Conservation (phyloP, 2,113 vertebrate genomes). For the Pleuronectes platessa region DNA sequence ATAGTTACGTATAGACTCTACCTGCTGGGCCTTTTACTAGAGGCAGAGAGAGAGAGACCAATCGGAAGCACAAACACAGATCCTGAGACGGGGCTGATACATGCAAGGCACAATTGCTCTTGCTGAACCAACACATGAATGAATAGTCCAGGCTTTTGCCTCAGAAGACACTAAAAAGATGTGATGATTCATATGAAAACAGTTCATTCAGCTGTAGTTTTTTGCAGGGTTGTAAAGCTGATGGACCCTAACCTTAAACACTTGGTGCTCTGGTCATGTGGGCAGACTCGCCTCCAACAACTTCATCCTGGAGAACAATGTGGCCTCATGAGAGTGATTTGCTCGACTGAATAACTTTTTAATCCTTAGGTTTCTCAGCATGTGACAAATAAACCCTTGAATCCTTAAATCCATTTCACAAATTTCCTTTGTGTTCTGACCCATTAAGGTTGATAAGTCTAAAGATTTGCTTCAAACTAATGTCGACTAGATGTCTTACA, state of each 20-base stretch:
- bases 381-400: not conserved
- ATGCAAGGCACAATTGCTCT: not conserved
- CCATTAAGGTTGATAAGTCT: not conserved
- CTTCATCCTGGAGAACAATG: no score
- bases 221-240: no score
- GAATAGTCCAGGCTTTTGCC: not conserved
- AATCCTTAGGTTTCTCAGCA: not conserved
- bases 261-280: no score
- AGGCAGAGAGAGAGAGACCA: not conserved
- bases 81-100: constrained; percentile 7
- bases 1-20: constrained; percentile 13
- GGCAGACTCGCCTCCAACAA: no score
- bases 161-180: not conserved
- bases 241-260: no score
- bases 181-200: no score
- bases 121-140: not conserved
- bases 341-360: not conserved
- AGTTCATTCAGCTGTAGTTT: no score
- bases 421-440: not conserved
- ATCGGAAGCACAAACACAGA: constrained; percentile 14
- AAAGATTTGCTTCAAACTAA: constrained; percentile 7
- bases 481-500: constrained; percentile 18
- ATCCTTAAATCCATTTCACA: not conserved
- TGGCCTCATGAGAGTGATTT: not conserved
- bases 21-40: constrained; percentile 26